Conservation (phyloP, 2,888 invertebrate species). For the Glaucopsyche alexis region DNA sequence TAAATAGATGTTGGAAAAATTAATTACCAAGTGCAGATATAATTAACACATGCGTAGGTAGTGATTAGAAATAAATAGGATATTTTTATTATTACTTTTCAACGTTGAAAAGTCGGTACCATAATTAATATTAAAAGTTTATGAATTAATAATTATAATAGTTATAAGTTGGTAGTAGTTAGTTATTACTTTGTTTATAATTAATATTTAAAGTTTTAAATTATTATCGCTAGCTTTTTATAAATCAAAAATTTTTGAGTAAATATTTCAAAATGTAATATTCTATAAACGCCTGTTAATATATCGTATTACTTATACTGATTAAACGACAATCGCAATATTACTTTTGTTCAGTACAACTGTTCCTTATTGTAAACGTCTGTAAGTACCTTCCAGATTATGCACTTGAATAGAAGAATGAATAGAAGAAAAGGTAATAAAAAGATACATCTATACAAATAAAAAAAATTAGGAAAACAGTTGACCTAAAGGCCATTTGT, state of each 20-base stretch:
- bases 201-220: not conserved
- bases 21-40: no score
- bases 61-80: no score
- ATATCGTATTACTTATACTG: constrained; percentile 8
- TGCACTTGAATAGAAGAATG: not conserved
- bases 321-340: constrained; percentile 54
- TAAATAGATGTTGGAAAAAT: no score
- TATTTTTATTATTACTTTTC: not conserved
- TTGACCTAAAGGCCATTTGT: no score
- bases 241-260: not conserved
- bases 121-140: not conserved
- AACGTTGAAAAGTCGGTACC: no score
- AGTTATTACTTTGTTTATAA: no score
- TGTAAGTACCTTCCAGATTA: not conserved
- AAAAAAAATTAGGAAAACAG: no score
- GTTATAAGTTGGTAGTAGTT: no score
- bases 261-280: not conserved
- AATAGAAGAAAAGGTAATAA: not conserved
- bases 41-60: no score
- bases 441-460: no score
- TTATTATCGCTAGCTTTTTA: not conserved
- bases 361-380: constrained; percentile 47
- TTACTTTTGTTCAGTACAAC: constrained; percentile 60
- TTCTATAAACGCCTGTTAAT: not conserved
- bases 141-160: no score